Base-by-base conservation (phyloP, 2,888 invertebrate genomes). In the Agrotis puta region DNA sequence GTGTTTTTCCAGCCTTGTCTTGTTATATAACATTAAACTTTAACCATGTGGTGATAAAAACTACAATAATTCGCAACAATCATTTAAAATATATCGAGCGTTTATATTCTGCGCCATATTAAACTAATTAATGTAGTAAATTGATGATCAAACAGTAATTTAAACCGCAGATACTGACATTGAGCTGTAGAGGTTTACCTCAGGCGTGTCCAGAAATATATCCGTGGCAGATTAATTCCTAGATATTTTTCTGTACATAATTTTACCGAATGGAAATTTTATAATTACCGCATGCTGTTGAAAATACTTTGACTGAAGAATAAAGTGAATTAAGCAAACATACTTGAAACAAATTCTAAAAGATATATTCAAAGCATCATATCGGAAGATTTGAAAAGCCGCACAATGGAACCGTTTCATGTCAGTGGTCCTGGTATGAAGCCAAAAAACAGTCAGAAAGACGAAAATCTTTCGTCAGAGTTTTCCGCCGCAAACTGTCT, bases 401-500 rank as follows among this genome's bases (percentile, higher is more conserved):
- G 7, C 6, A 39, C 2, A 27, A 33, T 24, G 18, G 13, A 54
- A 20, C 53, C 16, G 9, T 56, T 39, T 64, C 61, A 75, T 64
- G 59, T n/a, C 63, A 45, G 20, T 24, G 18, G 14, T 64, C 33
- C 50, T 39, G 24, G 18, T n/a, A 53, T 39, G 64, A 63, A 74
- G 48, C 43, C 63, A 45, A 45, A 56, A 68, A 54, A 65, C 53
- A 22, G 7, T 33, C 24, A 66, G 7, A 39, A 67, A 47, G 51
- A 51, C 47, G 24, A 45, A 74, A 39, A 69, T 64, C 54, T 53
- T 54, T 58, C 63, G 13, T 20, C 1, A 16, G 62, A 73, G 18
- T 14, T 3, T 64, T 54, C 43, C 62, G 48, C 14, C 27, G 51
- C 47, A 54, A 74, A 65, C 63, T 70, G 71, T 48, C 54, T 53